Evolutionary conservation across 2,888 invertebrate genomes (phyloP), one percentile per base, ranked within the genome.

Genomic region (Tipula vernalis): DNA sequence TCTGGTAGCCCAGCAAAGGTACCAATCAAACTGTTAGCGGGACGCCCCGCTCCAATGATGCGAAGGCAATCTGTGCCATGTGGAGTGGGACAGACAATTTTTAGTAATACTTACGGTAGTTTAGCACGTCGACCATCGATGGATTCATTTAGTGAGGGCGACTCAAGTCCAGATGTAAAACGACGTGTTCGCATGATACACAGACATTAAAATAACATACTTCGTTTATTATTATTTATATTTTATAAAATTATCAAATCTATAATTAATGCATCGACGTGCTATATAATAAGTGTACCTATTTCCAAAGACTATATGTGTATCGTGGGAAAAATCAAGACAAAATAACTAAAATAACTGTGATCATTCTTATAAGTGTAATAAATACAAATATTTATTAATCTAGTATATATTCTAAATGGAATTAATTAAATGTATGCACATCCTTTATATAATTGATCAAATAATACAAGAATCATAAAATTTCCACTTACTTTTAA

Each of bases 171-270:
- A 3, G 91, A 91, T 87, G 85, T 88, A 0, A 91, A 91, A 88
- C 89, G 91, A 12, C 89, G 91, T 44, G 91, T 91, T 3, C 90
- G 91, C 86, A 91, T 91, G 91, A 91, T 91, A 18, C 91, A 91
- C 88, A 89, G 91, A 39, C 91, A 91, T 88, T 91, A 89, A 28
- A 87, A 87, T 28, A 28, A 71, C 6, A 18, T 28, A 71, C 15
- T 15, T 15, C 15, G 15, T 15, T 18, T 51, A 15, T 51, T 51
- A 15, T 51, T 6, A 39, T 39, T 39, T 6, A 39, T 39, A 39
- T 18, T 44, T 39, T 6, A 6, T 39, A 39, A 39, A 39, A 39
- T 15, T 51, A 51, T n/a, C 51, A 51, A 51, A 51, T 15, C 6
- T 51, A 39, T 28, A 28, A 13, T 51, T 5, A 51, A 51, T 51